Percentiles rank a stretch among this genome's conserved stretches.
Conservation (phyloP, 2,113 vertebrate species). For the Lophura nycthemera region DNA sequence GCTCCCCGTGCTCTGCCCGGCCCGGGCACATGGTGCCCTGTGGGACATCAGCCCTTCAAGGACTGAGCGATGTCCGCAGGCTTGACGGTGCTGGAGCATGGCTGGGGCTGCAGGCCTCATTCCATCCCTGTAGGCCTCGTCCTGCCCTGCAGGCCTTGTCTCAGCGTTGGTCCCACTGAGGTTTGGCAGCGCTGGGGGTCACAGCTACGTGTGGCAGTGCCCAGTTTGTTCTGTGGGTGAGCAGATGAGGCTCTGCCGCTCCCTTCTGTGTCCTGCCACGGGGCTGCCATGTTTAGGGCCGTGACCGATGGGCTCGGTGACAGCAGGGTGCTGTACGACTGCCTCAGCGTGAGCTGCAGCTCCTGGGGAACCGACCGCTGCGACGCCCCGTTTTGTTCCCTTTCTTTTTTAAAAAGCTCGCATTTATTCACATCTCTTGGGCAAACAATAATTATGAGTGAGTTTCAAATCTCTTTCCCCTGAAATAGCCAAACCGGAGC, state of each 20-base stretch:
- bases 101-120: not conserved
- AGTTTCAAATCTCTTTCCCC: slow-evolving; percentile 61
- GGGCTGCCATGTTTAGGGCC: not conserved
- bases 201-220: not conserved
- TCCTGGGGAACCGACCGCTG: not conserved
- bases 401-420: not conserved
- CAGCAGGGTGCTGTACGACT: not conserved
- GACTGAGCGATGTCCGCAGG: not conserved
- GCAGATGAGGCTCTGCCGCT: not conserved
- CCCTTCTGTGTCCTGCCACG: not conserved
- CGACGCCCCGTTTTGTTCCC: not conserved
- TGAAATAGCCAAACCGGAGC: slow-evolving; percentile 54
- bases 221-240: not conserved
- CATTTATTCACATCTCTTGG: slow-evolving; percentile 27
- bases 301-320: not conserved
- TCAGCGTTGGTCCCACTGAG: not conserved
- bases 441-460: slow-evolving; percentile 38
- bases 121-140: not conserved
- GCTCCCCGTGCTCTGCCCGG: accelerated
- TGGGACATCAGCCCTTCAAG: accelerated
- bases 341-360: not conserved
- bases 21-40: not conserved
- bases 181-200: accelerated
- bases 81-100: not conserved
- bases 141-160: not conserved